phyloP scores from a whole-genome alignment of 1,140 invertebrate species.

The Semibalanus balanoides region DNA sequence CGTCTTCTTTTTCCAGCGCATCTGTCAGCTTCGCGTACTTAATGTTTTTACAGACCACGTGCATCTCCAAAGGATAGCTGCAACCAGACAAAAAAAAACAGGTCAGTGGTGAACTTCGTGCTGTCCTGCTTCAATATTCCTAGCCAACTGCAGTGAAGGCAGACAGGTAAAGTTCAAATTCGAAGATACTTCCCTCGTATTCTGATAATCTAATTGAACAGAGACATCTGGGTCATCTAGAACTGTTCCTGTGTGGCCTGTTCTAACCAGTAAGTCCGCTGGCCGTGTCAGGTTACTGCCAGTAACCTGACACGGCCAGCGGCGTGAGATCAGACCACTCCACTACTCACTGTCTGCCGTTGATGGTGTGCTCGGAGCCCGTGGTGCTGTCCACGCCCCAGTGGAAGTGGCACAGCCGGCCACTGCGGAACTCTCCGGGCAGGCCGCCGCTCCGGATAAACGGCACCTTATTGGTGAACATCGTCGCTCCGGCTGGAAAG shows the following conservation, averaged over 20 bases:
- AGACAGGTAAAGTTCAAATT: too few species aligned
- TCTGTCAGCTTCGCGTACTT: constrained; percentile 14
- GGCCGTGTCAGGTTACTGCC: too few species aligned
- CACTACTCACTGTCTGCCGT: constrained; percentile 34
- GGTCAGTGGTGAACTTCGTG: too few species aligned
- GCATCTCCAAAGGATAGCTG: constrained; percentile 28
- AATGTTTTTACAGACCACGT: constrained; percentile 36
- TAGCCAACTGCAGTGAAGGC: too few species aligned
- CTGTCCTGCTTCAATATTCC: too few species aligned
- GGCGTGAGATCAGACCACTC: too few species aligned
- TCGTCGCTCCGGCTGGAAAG: neutral
- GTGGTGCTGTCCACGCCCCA: constrained; percentile 64
- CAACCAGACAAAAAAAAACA: constrained; percentile 6
- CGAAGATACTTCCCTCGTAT: too few species aligned
- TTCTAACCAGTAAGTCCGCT: too few species aligned
- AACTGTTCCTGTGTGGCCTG: too few species aligned
- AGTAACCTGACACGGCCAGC: too few species aligned
- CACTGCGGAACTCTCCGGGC: constrained; percentile 46
- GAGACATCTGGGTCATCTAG: too few species aligned
- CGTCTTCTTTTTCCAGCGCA: constrained; percentile 14
- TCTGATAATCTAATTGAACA: too few species aligned
- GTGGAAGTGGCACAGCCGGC: constrained; percentile 69
- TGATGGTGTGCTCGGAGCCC: constrained; percentile 78
- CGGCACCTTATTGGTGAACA: neutral
- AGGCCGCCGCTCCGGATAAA: constrained; percentile 26